These are phyloP conservation scores for Anseranas semipalmata DNA, from an alignment of 2,113 vertebrate genomes.

Conservation along the genomic window DNA sequence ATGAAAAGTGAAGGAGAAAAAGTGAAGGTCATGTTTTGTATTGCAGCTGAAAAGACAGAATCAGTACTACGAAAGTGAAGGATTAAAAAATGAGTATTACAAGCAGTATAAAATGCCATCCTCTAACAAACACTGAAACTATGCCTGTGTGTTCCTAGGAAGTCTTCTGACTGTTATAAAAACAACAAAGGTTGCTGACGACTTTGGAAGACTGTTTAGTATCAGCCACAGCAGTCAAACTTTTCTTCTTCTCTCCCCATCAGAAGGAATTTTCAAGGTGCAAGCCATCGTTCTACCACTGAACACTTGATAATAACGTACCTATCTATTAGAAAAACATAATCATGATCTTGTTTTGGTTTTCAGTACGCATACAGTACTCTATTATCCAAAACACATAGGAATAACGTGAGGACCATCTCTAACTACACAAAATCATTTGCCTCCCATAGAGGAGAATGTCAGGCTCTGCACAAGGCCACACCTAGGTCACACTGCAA, in stretches of 20 bases:
- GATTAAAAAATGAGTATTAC: background rate
- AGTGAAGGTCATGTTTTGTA: background rate
- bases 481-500: fast-evolving
- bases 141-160: background rate
- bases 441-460: background rate
- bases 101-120: background rate
- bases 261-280: background rate
- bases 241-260: background rate
- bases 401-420: background rate
- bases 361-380: background rate
- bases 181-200: background rate
- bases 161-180: background rate
- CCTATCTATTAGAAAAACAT: background rate
- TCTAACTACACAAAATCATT: background rate
- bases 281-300: background rate
- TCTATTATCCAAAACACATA: background rate
- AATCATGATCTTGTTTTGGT: background rate
- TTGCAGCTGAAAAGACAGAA: background rate
- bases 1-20: background rate
- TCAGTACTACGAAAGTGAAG: background rate
- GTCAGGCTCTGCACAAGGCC: fast-evolving
- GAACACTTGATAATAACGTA: background rate
- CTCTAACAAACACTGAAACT: background rate
- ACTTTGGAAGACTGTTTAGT: background rate
- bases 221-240: background rate